Conservation (phyloP, 2,797 vertebrate species). For the Varecia variegata region DNA sequence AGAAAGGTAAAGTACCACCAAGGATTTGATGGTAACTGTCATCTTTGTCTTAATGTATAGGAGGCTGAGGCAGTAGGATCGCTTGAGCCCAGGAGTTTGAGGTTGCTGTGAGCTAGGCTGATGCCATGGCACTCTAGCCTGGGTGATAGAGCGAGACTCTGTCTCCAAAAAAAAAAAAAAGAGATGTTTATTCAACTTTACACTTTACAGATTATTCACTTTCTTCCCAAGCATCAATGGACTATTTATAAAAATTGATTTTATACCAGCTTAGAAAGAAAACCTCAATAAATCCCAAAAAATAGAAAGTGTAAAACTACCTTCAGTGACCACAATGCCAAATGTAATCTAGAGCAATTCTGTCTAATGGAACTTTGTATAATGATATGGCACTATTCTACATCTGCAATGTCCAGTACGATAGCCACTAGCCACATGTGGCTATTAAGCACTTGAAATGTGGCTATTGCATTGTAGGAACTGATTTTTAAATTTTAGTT, state of each 20-base stretch:
- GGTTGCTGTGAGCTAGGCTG: too few species aligned
- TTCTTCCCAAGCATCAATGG: background rate
- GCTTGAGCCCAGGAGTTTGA: too few species aligned
- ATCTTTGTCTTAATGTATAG: background rate
- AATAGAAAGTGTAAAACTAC: background rate
- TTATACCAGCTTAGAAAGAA: background rate
- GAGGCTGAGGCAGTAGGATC: too few species aligned
- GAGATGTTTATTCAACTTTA: background rate
- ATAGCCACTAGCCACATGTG: background rate
- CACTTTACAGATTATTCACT: background rate
- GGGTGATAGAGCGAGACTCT: too few species aligned
- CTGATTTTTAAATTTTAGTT: background rate
- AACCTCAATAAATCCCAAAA: background rate
- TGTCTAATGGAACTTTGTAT: background rate
- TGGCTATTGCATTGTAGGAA: background rate
- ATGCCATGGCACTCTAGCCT: too few species aligned
- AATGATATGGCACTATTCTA: background rate
- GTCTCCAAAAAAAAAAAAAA: too few species aligned
- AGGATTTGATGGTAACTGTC: conserved; percentile 83
- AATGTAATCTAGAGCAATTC: background rate
- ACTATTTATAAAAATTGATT: background rate
- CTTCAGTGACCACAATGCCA: background rate
- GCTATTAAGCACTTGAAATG: background rate
- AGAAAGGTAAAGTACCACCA: conserved; percentile 80
- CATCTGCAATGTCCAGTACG: background rate